Conservation (phyloP, 2,797 vertebrate species). For the Hybognathus amarus region DNA sequence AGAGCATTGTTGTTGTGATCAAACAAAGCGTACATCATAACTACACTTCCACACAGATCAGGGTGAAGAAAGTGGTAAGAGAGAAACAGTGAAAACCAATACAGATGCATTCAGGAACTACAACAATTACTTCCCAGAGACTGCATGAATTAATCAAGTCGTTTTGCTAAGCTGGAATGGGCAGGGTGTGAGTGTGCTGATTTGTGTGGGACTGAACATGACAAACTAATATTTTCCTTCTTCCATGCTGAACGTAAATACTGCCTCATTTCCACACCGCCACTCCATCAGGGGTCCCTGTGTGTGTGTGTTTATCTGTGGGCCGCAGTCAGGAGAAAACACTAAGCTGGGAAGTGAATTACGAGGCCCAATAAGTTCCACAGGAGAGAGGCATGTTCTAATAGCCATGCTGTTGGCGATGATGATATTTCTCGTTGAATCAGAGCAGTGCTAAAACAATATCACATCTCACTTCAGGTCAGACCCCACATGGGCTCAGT, state of each 20-base stretch:
- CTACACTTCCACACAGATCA: conserved; percentile 1
- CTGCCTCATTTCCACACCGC: conserved; percentile 56
- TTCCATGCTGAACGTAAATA: conserved; percentile 65
- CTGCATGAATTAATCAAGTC: conserved; percentile 42
- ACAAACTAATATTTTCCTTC: conserved; percentile 56
- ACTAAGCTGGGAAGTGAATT: conserved; percentile 43
- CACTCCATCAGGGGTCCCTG: conserved; percentile 20
- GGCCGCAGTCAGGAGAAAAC: conserved; percentile 34
- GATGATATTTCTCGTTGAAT: conserved; percentile 38
- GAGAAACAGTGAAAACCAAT: conserved; percentile 33
- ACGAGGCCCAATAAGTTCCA: conserved; percentile 26
- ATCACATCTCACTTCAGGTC: conserved; percentile 26
- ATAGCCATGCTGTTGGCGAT: conserved; percentile 33
- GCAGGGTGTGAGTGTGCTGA: conserved; percentile 29
- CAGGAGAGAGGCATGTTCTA: conserved; percentile 36
- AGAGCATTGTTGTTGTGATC: not conserved
- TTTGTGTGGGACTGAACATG: conserved; percentile 50
- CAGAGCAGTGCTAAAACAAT: conserved; percentile 39
- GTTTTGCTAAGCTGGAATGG: conserved; percentile 4
- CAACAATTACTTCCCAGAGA: conserved; percentile 29
- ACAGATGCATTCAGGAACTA: not conserved
- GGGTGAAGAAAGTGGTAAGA: not conserved
- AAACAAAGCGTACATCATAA: conserved; percentile 5
- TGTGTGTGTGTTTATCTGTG: conserved; percentile 27
- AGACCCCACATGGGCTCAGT: conserved; percentile 12